phyloP scores from a whole-genome alignment of 2,888 invertebrate genomes.

The Fabriciana adippe region DNA sequence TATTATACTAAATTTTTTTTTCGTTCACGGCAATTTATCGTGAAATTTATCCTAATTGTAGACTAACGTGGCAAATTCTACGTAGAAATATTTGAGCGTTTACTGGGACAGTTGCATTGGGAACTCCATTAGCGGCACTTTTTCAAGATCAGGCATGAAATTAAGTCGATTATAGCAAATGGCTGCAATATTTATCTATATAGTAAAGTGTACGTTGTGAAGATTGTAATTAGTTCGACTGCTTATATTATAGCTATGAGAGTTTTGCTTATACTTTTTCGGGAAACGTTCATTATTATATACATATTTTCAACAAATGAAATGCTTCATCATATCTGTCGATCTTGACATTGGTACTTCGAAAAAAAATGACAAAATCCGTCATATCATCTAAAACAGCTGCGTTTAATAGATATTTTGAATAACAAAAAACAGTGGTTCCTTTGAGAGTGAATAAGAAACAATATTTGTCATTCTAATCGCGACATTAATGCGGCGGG shows the following conservation, averaged over 20 bases:
- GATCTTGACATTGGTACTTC: too few species aligned
- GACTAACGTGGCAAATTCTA: slow-evolving; percentile 43
- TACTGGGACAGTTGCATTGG: slow-evolving; percentile 36
- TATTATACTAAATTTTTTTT: slow-evolving; percentile 6
- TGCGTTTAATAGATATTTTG: slow-evolving; percentile 4
- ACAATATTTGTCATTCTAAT: slow-evolving; percentile 67
- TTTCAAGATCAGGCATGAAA: slow-evolving; percentile 40
- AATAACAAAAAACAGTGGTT: slow-evolving; percentile 6
- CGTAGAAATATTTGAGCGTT: slow-evolving; percentile 34
- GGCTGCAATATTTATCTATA: slow-evolving; percentile 11
- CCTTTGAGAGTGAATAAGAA: slow-evolving; percentile 26
- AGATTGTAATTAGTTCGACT: neutral
- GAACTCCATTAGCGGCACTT: slow-evolving; percentile 33
- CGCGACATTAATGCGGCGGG: slow-evolving; percentile 42
- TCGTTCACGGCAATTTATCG: slow-evolving; percentile 28
- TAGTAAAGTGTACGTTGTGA: neutral
- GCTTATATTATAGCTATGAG: too few species aligned
- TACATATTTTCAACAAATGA: too few species aligned
- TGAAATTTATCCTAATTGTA: slow-evolving; percentile 33
- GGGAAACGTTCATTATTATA: too few species aligned
- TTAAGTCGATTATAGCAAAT: slow-evolving; percentile 37
- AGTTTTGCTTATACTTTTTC: too few species aligned
- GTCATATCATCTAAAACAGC: slow-evolving; percentile 6
- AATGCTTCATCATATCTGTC: too few species aligned
- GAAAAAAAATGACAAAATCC: neutral